Conservation (phyloP, 2,888 invertebrate genomes). For the Cybosia mesomella region DNA sequence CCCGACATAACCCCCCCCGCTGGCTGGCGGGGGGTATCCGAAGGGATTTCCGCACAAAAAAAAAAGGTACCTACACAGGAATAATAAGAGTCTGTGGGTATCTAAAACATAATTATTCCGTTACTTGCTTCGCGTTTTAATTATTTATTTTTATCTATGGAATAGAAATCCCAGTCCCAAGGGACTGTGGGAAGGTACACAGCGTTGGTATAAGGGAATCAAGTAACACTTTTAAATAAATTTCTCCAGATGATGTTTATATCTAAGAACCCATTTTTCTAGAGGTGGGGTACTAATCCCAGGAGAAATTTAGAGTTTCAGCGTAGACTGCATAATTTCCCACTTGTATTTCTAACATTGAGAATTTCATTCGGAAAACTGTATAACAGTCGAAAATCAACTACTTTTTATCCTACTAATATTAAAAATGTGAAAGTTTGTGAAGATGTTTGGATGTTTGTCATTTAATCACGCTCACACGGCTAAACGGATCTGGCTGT, state of each 20-base stretch:
- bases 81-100: too few species aligned
- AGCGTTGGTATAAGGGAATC: not conserved
- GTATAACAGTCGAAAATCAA: not conserved
- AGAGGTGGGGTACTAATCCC: conserved; percentile 39
- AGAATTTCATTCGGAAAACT: conserved; percentile 35
- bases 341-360: conserved; percentile 30
- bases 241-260: conserved; percentile 48
- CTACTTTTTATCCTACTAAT: not conserved
- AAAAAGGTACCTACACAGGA: too few species aligned
- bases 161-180: not conserved
- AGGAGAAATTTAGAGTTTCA: conserved; percentile 49
- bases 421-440: too few species aligned
- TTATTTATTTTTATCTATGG: not conserved
- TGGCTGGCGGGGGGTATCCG: too few species aligned
- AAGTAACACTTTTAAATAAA: conserved; percentile 34
- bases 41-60: too few species aligned
- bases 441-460: too few species aligned
- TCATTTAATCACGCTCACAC: too few species aligned
- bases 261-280: conserved; percentile 47
- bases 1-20: too few species aligned
- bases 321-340: conserved; percentile 48
- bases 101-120: not conserved
- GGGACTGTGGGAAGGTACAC: not conserved
- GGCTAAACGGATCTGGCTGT: too few species aligned
- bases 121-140: not conserved